Evolutionary conservation across 2,113 vertebrate genomes (phyloP), one percentile per base, ranked within the genome.

Genomic region (Coracopsis vasa): DNA sequence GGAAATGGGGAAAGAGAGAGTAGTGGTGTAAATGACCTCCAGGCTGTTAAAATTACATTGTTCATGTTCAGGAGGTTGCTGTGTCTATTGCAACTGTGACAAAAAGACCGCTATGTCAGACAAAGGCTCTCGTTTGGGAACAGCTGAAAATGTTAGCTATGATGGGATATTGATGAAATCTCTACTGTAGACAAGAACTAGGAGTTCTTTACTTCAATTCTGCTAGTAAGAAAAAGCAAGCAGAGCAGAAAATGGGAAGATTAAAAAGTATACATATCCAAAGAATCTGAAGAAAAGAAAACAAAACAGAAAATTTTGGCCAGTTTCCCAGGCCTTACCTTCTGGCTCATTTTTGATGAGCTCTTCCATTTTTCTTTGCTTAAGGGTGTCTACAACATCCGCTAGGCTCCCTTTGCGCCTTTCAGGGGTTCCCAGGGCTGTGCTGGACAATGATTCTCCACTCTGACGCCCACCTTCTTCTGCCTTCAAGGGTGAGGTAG

Each of bases 301-400:
- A 79, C 54, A 69, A 75, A 86, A 4, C 18, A 80, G 73, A 47
- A 54, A 37, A 66, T 50, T 51, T 74, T 64, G 78, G 47, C 67
- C 86, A 56, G 54, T 88, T 84, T 86, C 53, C 95, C 78, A 81
- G 80, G 16, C 37, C 98, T 98, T 98, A 99, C 99, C 99, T 99
- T 99, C 99, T 51, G 99, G 99, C 97, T 99, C 99, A 10, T 99
- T 99, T 97, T 99, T 99, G 96, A 99, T 99, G 96, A 99, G 98
- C 97, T 99, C 99, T 95, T 99, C 99, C 99, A 99, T 99, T 98
- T 99, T 99, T 92, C 99, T 98, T 90, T 99, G 99, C 93, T 99
- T 99, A 97, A 99, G 98, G 81, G 99, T 99, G 98, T 99, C 99
- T 91, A 99, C 99, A 48, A 99, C 99, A 25, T 99, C 99, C 0